Base-by-base conservation (phyloP, 2,113 vertebrate species). In the Ranitomeya variabilis region DNA sequence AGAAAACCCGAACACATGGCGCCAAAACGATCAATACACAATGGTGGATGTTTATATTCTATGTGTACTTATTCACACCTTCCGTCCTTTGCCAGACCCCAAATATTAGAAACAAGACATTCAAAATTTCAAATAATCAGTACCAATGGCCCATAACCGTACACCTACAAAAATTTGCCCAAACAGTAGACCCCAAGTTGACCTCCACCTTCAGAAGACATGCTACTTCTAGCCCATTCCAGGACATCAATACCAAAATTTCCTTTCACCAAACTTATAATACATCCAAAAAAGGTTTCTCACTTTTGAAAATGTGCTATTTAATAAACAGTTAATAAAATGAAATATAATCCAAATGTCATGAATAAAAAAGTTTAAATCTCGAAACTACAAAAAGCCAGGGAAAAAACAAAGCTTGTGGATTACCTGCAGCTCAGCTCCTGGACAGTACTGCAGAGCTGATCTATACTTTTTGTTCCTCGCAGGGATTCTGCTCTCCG, bases 381-480 rank as follows among this genome's bases (percentile, higher is more conserved):
- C n/a, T 59, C 0, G n/a, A 26, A 13, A 26, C 1, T 16, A 18
- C 10, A 0, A 62, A 79, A 60, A 57, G 12, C 5, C 23, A 60
- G 4, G n/a, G 51, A 26, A 71, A 16, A 37, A 16, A 45, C 13
- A 21, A 66, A 59, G 23, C 21, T 26, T 31, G 55, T 21, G 55
- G 55, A 13, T 77, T 86, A 86, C 85, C 73, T 86, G 59, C 21
- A 78, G 45, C 23, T 64, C 82, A 66, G 16, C 54, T 76, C 21
- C 26, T 7, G 66, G 31, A 52, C n/a, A 52, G 52, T 54, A 31
- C 51, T 69, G 77, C 19, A 59, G 74, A n/a, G 26, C 19, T 23
- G 77, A 31, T 45, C 37, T 76, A 15, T 67, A 51, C 71, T 76
- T 86, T 79, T 80, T 86, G 76, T 81, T 89, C 78, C 83, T 86